These are phyloP conservation scores for Parnassius mnemosyne DNA, from an alignment of 2,888 invertebrate genomes.

Conservation along the genomic window DNA sequence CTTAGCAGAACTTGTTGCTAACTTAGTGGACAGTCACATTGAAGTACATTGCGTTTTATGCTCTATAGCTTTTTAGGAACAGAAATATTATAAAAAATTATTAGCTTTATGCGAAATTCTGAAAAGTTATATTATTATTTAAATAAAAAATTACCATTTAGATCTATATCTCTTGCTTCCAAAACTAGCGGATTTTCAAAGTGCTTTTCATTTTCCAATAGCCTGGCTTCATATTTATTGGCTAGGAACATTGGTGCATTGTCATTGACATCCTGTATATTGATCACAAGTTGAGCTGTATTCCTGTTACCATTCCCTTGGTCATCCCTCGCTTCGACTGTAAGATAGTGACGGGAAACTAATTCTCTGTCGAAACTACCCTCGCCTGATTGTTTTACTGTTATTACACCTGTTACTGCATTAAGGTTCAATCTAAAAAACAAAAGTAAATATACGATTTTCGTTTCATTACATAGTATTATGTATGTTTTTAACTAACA, in stretches of 20 bases:
- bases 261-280: slow-evolving; percentile 93
- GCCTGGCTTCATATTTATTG: slow-evolving; percentile 88
- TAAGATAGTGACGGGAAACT: slow-evolving; percentile 90
- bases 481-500: too few species aligned
- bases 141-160: slow-evolving; percentile 82
- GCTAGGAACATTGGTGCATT: slow-evolving; percentile 93
- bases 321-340: slow-evolving; percentile 94
- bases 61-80: too few species aligned
- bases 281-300: slow-evolving; percentile 90
- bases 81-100: too few species aligned
- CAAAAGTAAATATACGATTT: too few species aligned
- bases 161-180: slow-evolving; percentile 91
- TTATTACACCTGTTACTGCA: slow-evolving; percentile 90
- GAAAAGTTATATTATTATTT: not conserved
- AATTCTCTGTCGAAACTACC: slow-evolving; percentile 92
- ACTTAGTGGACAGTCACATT: too few species aligned
- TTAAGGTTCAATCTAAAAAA: slow-evolving; percentile 87
- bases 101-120: too few species aligned
- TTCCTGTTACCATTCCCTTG: slow-evolving; percentile 82
- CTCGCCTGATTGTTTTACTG: slow-evolving; percentile 87
- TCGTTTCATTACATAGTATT: too few species aligned
- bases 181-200: slow-evolving; percentile 88
- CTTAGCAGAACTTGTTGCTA: too few species aligned
- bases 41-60: too few species aligned
- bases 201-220: slow-evolving; percentile 89